phyloP scores from a whole-genome alignment of 2,113 vertebrate species.

The Trogon surrucura region DNA sequence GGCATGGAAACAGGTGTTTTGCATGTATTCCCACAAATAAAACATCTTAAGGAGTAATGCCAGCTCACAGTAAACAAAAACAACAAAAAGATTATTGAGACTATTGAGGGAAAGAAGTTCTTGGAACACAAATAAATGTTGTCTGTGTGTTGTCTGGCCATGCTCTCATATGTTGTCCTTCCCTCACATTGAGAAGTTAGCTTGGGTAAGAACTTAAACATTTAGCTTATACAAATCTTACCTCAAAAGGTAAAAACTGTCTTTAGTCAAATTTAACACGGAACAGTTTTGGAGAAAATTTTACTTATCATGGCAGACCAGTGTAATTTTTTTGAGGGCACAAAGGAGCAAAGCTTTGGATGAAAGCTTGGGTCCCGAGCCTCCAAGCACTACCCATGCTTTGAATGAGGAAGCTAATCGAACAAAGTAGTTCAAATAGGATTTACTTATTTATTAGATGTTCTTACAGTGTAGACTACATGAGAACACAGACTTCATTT shows the following conservation, averaged over 20 bases:
- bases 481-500: slow-evolving; percentile 26
- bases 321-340: background rate
- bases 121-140: background rate
- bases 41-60: background rate
- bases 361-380: background rate
- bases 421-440: background rate
- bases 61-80: background rate
- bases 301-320: background rate
- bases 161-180: background rate
- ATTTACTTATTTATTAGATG: background rate
- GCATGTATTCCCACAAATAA: background rate
- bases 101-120: background rate
- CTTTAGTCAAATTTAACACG: background rate
- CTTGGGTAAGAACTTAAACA: background rate
- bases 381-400: background rate
- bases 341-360: background rate
- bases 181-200: fast-evolving
- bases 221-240: background rate
- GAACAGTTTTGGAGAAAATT: background rate
- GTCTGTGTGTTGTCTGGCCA: background rate
- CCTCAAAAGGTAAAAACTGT: background rate
- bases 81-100: background rate
- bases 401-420: background rate
- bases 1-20: background rate
- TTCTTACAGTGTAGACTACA: background rate